phyloP scores from a whole-genome alignment of 2,888 invertebrate genomes.

The Drosophila differens region DNA sequence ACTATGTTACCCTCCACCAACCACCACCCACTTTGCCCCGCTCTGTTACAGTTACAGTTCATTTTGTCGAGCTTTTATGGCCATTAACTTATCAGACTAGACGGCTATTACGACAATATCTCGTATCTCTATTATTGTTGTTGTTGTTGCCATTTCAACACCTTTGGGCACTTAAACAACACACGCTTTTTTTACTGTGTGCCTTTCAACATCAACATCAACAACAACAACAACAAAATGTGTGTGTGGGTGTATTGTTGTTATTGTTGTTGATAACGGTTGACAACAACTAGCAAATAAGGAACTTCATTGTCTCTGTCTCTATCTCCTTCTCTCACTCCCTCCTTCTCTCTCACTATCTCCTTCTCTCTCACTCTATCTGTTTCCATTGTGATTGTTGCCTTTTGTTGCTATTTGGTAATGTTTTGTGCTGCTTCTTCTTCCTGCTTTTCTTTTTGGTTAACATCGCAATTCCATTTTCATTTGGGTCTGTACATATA shows the following conservation, averaged over 20 bases:
- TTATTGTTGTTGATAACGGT: slow-evolving; percentile 41
- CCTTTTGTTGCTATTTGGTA: slow-evolving; percentile 47
- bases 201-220: slow-evolving; percentile 54
- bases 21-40: too few species aligned
- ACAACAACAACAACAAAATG: slow-evolving; percentile 22
- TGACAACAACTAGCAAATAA: slow-evolving; percentile 22
- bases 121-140: slow-evolving; percentile 29
- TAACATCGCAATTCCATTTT: slow-evolving; percentile 44
- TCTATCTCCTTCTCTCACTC: background rate
- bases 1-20: background rate
- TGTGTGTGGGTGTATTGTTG: too few species aligned
- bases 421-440: slow-evolving; percentile 16
- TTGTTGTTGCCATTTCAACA: slow-evolving; percentile 52
- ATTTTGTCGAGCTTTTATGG: slow-evolving; percentile 50
- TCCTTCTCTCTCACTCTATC: slow-evolving; percentile 52
- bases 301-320: slow-evolving; percentile 55
- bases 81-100: slow-evolving; percentile 54
- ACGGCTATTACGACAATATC: slow-evolving; percentile 41
- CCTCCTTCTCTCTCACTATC: slow-evolving; percentile 6
- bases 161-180: slow-evolving; percentile 42
- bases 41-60: slow-evolving; percentile 12
- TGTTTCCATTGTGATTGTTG: slow-evolving; percentile 41
- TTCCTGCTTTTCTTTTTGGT: background rate
- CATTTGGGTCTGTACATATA: slow-evolving; percentile 3
- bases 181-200: slow-evolving; percentile 9